phyloP scores from a whole-genome alignment of 2,113 vertebrate genomes.

The Oncorhynchus nerka region DNA sequence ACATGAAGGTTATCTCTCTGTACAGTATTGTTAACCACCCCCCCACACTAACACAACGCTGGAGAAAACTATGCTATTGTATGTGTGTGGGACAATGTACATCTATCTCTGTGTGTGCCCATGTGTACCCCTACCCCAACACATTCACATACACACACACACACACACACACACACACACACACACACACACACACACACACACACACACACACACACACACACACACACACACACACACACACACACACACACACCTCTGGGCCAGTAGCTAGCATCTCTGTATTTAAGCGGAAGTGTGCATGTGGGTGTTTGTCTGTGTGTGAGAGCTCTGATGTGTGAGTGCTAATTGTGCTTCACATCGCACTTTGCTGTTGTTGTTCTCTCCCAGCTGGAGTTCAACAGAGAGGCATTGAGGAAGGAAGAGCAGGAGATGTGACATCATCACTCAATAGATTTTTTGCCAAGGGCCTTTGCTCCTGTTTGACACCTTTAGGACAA shows the following conservation, averaged over 20 bases:
- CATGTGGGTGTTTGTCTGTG: neutral
- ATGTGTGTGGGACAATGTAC: neutral
- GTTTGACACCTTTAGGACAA: no score
- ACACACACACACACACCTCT: conserved; percentile 9
- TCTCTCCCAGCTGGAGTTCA: neutral
- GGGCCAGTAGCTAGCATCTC: neutral
- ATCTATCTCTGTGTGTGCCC: conserved; percentile 2
- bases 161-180: neutral
- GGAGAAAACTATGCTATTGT: neutral
- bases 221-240: conserved; percentile 6
- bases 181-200: neutral
- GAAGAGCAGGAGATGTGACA: neutral
- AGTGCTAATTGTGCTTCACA: neutral
- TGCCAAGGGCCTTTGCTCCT: no score
- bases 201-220: conserved; percentile 2
- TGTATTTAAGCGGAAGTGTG: neutral
- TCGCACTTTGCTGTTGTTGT: conserved; percentile 1
- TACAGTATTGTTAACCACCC: neutral
- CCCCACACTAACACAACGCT: neutral
- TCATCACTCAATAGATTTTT: neutral
- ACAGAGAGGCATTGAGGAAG: neutral
- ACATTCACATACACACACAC: neutral
- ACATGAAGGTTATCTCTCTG: neutral
- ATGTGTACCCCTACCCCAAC: neutral
- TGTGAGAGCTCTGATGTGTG: neutral